Evolutionary conservation across 2,888 invertebrate genomes (phyloP).

Genomic region (Tipula helvola): DNA sequence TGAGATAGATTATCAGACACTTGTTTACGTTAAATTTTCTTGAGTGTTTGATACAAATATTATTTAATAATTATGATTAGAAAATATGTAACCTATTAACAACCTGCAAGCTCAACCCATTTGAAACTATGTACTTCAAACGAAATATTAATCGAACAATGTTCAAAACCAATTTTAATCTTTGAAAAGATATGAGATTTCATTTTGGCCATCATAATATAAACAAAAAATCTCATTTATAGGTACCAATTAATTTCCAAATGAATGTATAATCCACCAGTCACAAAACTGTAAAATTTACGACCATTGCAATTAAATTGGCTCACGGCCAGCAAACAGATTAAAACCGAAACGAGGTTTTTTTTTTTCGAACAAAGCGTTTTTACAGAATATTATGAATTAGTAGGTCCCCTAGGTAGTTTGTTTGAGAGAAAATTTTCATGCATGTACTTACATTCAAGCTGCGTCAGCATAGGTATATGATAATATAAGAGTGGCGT

Average conservation of each 20-base stretch:
- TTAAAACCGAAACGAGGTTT: not conserved
- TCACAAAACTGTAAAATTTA: not conserved
- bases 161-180: too few relatives aligned
- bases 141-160: too few relatives aligned
- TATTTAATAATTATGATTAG: not conserved
- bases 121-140: too few relatives aligned
- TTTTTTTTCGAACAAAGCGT: not conserved
- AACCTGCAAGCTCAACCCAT: too few relatives aligned
- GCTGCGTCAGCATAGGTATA: slow-evolving; percentile 57
- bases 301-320: not conserved
- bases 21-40: not conserved
- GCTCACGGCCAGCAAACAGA: not conserved
- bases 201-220: not conserved
- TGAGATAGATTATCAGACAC: not conserved
- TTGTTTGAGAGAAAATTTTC: not conserved
- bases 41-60: not conserved
- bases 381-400: not conserved
- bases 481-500: slow-evolving; percentile 75
- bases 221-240: not conserved
- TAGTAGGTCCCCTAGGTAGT: too few relatives aligned
- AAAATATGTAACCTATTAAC: not conserved
- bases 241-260: not conserved
- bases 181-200: not conserved
- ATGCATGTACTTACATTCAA: slow-evolving; percentile 48
- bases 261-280: not conserved